phyloP scores from a whole-genome alignment of 2,113 vertebrate genomes.

The Octodon degus region DNA sequence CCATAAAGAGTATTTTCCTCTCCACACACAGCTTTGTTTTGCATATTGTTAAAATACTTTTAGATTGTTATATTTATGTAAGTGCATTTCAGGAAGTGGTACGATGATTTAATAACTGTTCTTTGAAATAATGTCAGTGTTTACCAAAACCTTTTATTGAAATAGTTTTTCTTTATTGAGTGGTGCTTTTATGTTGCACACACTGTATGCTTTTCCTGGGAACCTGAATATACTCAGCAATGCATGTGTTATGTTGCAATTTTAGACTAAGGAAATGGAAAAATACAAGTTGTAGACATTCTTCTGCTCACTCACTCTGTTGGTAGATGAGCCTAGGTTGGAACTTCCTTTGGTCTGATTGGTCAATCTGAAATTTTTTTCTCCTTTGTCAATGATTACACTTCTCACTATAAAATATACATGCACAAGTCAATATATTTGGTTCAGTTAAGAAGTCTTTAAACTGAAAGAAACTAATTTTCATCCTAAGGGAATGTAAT shows the following conservation, averaged over 20 bases:
- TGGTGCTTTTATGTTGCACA: neutral
- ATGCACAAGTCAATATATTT: neutral
- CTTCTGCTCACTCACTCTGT: neutral
- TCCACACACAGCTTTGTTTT: neutral
- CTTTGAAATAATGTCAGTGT: neutral
- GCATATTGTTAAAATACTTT: neutral
- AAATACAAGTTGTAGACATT: neutral
- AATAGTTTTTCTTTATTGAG: neutral
- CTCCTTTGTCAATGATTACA: neutral
- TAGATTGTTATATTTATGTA: slow-evolving; percentile 35
- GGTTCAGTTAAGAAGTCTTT: neutral
- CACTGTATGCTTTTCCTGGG: neutral
- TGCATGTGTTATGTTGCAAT: neutral
- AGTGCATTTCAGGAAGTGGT: neutral
- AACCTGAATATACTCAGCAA: neutral
- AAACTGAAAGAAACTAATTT: slow-evolving; percentile 23
- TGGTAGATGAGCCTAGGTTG: neutral
- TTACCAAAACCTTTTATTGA: neutral
- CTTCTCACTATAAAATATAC: neutral
- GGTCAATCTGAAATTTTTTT: neutral
- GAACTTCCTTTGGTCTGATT: neutral
- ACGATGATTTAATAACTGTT: neutral
- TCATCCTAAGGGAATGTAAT: neutral
- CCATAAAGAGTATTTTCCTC: neutral
- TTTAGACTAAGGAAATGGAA: slow-evolving; percentile 2